phyloP scores from a whole-genome alignment of 1,140 invertebrate genomes.

The Carcinoscorpius rotundicauda region DNA sequence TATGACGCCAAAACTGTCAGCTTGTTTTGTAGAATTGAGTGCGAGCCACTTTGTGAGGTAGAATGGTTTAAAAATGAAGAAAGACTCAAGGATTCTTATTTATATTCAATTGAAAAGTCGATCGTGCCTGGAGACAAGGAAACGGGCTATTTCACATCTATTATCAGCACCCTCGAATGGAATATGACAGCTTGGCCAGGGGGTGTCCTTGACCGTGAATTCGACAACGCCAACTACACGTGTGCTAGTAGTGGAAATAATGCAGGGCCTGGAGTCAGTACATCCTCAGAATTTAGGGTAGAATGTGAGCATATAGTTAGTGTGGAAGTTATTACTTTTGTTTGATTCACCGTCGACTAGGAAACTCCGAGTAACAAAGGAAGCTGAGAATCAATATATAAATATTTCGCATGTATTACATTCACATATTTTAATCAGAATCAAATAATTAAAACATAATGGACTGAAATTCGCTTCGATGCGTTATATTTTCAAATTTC shows the following conservation, averaged over 20 bases:
- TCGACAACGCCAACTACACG: slow-evolving; percentile 68
- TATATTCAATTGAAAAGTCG: slow-evolving; percentile 40
- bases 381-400: no score
- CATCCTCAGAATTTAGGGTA: slow-evolving; percentile 65
- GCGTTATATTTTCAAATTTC: no score
- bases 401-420: no score
- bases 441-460: no score
- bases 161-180: slow-evolving; percentile 64
- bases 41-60: slow-evolving; percentile 63
- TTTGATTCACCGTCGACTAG: no score
- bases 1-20: slow-evolving; percentile 58
- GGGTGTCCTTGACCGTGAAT: slow-evolving; percentile 54
- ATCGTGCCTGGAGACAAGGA: slow-evolving; percentile 49
- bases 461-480: no score
- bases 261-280: slow-evolving; percentile 57
- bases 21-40: slow-evolving; percentile 74
- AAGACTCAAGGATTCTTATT: slow-evolving; percentile 16
- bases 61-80: slow-evolving; percentile 61
- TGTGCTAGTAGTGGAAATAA: slow-evolving; percentile 61
- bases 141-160: slow-evolving; percentile 70
- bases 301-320: slow-evolving; percentile 48
- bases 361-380: no score
- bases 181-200: slow-evolving; percentile 72
- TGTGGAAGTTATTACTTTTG: no score
- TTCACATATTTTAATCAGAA: no score